phyloP scores from a whole-genome alignment of 2,113 vertebrate species.

The Hymenochirus boettgeri region DNA sequence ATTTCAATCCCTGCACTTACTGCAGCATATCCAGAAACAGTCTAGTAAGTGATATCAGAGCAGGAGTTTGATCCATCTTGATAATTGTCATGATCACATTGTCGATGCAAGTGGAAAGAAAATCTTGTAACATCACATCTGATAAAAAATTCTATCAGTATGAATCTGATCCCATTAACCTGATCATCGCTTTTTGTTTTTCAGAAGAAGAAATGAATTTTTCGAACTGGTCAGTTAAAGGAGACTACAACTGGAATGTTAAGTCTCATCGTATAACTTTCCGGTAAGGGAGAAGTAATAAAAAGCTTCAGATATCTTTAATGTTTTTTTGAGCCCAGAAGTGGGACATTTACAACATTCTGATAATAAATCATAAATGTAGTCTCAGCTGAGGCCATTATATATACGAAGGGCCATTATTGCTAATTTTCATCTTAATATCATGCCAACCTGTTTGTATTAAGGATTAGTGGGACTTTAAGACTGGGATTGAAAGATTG shows the following conservation, averaged over 20 bases:
- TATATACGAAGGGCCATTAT: too few species aligned
- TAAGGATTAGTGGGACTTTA: too few species aligned
- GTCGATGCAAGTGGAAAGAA: constrained; percentile 49
- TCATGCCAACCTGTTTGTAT: too few species aligned
- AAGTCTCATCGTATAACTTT: constrained; percentile 89
- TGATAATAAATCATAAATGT: too few species aligned
- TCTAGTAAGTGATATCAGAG: constrained; percentile 14
- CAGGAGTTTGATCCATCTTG: constrained; percentile 58
- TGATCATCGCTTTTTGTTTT: constrained; percentile 53
- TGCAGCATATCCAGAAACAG: constrained; percentile 20
- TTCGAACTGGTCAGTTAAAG: constrained; percentile 93
- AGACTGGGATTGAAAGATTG: too few species aligned
- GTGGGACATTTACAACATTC: too few species aligned
- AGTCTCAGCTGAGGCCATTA: too few species aligned
- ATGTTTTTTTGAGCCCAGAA: too few species aligned
- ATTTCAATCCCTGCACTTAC: too few species aligned
- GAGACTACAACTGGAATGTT: constrained; percentile 90
- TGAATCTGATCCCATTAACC: constrained; percentile 40
- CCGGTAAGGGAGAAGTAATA: constrained; percentile 77
- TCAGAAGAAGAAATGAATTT: constrained; percentile 87
- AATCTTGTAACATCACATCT: constrained; percentile 40
- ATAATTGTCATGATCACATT: constrained; percentile 55
- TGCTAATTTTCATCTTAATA: too few species aligned
- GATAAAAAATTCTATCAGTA: constrained; percentile 38
- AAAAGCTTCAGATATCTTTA: too few species aligned